Base-by-base conservation (phyloP, 2,888 invertebrate genomes). In the Nomada hirtipes region DNA sequence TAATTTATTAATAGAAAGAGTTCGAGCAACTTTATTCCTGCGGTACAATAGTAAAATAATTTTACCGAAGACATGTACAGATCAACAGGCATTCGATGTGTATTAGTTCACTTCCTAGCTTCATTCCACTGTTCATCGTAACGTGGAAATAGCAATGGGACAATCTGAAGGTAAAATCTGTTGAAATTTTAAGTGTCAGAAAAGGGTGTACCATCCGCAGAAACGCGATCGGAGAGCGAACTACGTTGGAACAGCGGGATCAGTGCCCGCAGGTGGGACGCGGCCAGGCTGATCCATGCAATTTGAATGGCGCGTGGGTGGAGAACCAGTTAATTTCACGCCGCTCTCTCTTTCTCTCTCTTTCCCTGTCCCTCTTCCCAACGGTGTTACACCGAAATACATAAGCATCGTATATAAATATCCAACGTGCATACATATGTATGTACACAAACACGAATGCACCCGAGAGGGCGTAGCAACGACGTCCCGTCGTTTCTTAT, bases 401-500 rank as follows among this genome's bases (percentile, higher is more conserved):
- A 74, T 61, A 78, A 71, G 67, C 67, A 44, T 36, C 50, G 73
- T 69, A 61, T 65, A 63, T 55, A 61, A 84, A 84, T 52, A 86
- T 68, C 44, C 29, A 60, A 29, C 4, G 63, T 67, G 57, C 79
- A 75, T 70, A 57, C 4, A 18, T 26, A 47, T 15, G 13, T 64
- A 64, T 74, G 72, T 70, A 76, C 63, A 55, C 60, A 65, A 61
- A 57, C 36, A 36, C 36, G 44, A 15, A 60, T 2, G 13, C 10
- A 60, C 3, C 29, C 23, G 20, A 42, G 20, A 26, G 53, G 15
- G 13, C 29, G 55, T 15, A 23, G 15, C 59, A 26, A 42, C 42
- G 42, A 9, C 53, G 42, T 42, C 29, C 53, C 55, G 57, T 61
- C 86, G 86, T 89, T 91, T 90, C 90, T 91, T 91, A 92, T 92